Evolutionary conservation across 2,888 invertebrate genomes (phyloP).

Genomic region (Spodoptera littoralis): DNA sequence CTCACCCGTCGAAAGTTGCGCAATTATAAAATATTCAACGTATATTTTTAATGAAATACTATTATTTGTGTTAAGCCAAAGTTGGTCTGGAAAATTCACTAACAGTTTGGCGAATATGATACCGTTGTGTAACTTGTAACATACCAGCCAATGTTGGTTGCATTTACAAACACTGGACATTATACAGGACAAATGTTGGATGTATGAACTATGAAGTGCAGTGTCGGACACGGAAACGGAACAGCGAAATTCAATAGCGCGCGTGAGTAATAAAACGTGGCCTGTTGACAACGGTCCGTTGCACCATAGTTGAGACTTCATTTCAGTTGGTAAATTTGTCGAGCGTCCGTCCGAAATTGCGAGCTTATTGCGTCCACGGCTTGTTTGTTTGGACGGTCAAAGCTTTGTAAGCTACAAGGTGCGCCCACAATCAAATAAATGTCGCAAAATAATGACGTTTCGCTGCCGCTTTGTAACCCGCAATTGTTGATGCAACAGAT

Average conservation of each 20-base stretch:
- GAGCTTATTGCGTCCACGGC: slow-evolving; percentile 83
- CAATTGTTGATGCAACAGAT: slow-evolving; percentile 47
- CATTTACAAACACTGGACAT: too few species aligned
- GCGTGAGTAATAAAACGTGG: slow-evolving; percentile 83
- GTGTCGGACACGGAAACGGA: slow-evolving; percentile 69
- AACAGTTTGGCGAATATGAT: slow-evolving; percentile 2
- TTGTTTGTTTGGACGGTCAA: slow-evolving; percentile 81
- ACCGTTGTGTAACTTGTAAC: slow-evolving; percentile 7
- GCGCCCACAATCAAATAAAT: slow-evolving; percentile 75
- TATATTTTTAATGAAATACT: too few species aligned
- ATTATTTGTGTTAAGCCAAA: slow-evolving; percentile 2
- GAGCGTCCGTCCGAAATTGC: slow-evolving; percentile 81
- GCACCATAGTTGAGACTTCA: slow-evolving; percentile 81
- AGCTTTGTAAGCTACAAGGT: slow-evolving; percentile 83
- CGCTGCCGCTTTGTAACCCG: slow-evolving; percentile 36
- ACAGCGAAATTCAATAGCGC: slow-evolving; percentile 79
- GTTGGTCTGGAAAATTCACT: slow-evolving; percentile 10
- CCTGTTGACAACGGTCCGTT: slow-evolving; percentile 79
- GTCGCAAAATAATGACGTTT: slow-evolving; percentile 65
- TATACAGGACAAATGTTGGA: slow-evolving; percentile 21
- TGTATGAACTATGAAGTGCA: slow-evolving; percentile 34
- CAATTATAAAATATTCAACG: too few species aligned
- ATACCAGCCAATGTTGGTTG: not conserved
- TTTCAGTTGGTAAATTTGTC: slow-evolving; percentile 86
- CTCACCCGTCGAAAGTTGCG: too few species aligned